These are phyloP conservation scores for Mizuhopecten yessoensis DNA, from an alignment of 1,140 invertebrate genomes.

Conservation along the genomic window DNA sequence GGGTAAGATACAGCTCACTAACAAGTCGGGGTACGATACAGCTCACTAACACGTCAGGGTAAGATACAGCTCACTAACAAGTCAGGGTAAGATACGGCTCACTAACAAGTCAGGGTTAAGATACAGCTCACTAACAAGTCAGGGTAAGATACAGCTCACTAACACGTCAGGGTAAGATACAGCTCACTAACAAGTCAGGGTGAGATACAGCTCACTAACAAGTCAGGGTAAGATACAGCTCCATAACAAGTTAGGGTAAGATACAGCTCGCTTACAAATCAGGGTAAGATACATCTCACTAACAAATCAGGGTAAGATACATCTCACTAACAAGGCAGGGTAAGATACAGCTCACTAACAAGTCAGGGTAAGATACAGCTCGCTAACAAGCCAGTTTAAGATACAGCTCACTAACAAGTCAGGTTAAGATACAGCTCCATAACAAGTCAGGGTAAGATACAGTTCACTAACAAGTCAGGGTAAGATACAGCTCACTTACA, in stretches of 20 bases:
- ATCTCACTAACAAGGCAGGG: not conserved
- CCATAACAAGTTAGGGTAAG: no score
- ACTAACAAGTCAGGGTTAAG: constrained; percentile 76
- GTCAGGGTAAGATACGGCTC: constrained; percentile 69
- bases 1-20: constrained; percentile 47
- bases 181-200: no score
- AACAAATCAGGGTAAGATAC: constrained; percentile 63
- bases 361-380: not conserved
- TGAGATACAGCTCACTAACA: no score
- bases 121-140: not conserved
- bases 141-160: not conserved
- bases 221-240: no score
- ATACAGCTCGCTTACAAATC: not conserved
- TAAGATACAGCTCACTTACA: constrained; percentile 76
- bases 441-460: no score
- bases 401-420: no score
- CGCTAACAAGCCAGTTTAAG: no score
- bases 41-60: no score
- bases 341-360: not conserved
- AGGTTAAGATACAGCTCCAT: no score
- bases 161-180: not conserved
- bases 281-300: not conserved
- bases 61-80: no score
- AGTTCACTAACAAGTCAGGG: no score
- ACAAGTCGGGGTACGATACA: no score